phyloP scores from a whole-genome alignment of 2,888 invertebrate genomes.

The Heliconius charithonia region DNA sequence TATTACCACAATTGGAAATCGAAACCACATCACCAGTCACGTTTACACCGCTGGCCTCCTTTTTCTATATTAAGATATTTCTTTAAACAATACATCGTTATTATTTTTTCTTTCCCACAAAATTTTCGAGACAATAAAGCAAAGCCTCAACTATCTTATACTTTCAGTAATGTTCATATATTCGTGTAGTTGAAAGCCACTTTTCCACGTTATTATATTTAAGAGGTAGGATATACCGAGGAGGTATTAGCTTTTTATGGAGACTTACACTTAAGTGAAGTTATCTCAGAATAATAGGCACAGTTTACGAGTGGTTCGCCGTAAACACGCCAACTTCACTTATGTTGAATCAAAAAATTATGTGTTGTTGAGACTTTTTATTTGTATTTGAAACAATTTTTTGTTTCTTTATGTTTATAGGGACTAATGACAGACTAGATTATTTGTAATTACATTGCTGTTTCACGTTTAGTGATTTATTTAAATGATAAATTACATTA shows the following conservation, averaged over 20 bases:
- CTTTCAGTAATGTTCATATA: conserved; percentile 24
- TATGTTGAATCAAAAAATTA: conserved; percentile 6
- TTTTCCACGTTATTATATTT: conserved; percentile 31
- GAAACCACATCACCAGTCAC: not conserved
- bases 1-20: not conserved
- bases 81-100: not conserved
- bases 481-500: too few relatives aligned
- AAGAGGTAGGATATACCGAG: conserved; percentile 27
- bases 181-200: conserved; percentile 28
- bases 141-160: conserved; percentile 21
- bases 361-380: not conserved
- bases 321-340: conserved; percentile 34
- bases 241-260: conserved; percentile 36
- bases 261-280: conserved; percentile 32
- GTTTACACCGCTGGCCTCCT: too few relatives aligned
- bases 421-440: too few relatives aligned
- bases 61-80: too few relatives aligned
- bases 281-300: conserved; percentile 28
- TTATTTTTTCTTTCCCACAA: not conserved
- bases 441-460: too few relatives aligned
- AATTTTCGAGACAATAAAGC: not conserved
- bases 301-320: conserved; percentile 29
- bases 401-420: not conserved
- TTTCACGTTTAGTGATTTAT: too few relatives aligned
- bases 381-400: not conserved